Evolutionary conservation across 2,888 invertebrate genomes (phyloP).

Genomic region (Drosophila maculinotata): DNA sequence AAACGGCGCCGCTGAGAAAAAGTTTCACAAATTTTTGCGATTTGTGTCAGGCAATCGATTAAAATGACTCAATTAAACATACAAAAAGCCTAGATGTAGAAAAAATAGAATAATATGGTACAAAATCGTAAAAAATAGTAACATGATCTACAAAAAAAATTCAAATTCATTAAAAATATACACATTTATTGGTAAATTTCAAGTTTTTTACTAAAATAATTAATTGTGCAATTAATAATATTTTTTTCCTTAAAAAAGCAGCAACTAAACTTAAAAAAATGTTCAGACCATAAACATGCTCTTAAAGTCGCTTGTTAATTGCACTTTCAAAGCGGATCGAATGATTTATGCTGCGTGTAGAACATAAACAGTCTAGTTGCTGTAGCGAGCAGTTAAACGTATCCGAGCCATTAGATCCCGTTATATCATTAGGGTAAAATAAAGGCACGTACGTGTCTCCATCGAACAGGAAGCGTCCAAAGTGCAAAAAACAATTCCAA

Average conservation of each 20-base stretch:
- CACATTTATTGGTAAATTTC: too few species aligned
- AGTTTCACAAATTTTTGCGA: background rate
- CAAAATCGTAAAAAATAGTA: too few species aligned
- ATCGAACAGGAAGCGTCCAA: constrained; percentile 50
- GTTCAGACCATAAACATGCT: background rate
- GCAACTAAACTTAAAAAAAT: too few species aligned
- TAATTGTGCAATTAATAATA: too few species aligned
- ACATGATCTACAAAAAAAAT: too few species aligned
- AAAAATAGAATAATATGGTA: too few species aligned
- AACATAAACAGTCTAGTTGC: constrained; percentile 13
- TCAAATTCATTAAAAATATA: too few species aligned
- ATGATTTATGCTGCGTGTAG: background rate
- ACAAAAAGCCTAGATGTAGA: background rate
- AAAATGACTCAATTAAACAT: constrained; percentile 3
- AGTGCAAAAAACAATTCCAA: constrained; percentile 58
- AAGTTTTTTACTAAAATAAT: too few species aligned
- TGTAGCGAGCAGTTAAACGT: constrained; percentile 16
- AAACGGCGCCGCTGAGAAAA: constrained; percentile 4
- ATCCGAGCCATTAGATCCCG: constrained; percentile 60
- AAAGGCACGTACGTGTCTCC: constrained; percentile 75
- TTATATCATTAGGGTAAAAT: constrained; percentile 72
- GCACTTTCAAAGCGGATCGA: background rate
- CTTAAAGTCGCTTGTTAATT: background rate
- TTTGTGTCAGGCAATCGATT: constrained; percentile 22
- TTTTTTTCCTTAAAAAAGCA: too few species aligned